Evolutionary conservation across 2,113 vertebrate genomes (phyloP).

Genomic region (Ptyas mucosa): DNA sequence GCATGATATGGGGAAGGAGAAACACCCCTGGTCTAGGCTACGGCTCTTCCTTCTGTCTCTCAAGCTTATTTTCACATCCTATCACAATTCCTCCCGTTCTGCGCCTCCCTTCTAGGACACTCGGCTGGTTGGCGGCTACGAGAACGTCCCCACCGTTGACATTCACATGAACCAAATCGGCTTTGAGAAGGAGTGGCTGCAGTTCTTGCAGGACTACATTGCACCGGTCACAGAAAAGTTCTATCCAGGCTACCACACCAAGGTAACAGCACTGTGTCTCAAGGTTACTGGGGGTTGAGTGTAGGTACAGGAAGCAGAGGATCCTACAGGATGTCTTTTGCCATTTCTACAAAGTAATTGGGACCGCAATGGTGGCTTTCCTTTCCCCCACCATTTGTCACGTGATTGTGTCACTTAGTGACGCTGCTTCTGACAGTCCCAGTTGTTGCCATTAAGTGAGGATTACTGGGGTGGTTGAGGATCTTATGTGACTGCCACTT

Average conservation of each 20-base stretch:
- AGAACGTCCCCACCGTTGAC: conserved; percentile 86
- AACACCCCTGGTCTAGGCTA: neutral
- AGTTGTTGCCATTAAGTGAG: neutral
- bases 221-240: conserved; percentile 79
- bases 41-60: neutral
- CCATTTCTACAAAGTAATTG: neutral
- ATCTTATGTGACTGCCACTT: neutral
- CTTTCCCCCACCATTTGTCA: neutral
- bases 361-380: neutral
- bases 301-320: neutral
- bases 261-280: conserved; percentile 57
- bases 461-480: neutral
- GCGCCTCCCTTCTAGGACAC: conserved; percentile 68
- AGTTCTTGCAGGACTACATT: conserved; percentile 81
- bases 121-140: conserved; percentile 81
- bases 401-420: neutral
- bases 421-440: neutral
- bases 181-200: conserved; percentile 86
- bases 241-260: conserved; percentile 84
- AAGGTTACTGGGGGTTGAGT: neutral
- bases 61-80: neutral
- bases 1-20: neutral
- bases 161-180: conserved; percentile 88
- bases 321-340: neutral
- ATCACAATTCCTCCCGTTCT: neutral